Conservation (phyloP, 2,797 vertebrate species). For the Synanceia verrucosa region DNA sequence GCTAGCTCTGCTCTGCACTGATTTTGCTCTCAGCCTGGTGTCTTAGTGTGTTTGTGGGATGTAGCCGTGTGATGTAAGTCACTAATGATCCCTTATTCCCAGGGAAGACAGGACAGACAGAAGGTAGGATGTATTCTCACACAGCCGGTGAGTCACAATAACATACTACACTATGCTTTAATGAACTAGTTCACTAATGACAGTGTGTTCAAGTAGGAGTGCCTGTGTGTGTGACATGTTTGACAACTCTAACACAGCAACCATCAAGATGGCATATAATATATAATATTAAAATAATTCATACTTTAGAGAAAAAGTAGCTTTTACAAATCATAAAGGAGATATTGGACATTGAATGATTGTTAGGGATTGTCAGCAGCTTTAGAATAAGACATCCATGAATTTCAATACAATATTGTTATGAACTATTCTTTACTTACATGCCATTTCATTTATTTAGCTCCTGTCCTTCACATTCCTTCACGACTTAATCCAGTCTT, state of each 20-base stretch:
- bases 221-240: constrained; percentile 16
- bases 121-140: constrained; percentile 4
- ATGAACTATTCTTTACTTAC: constrained; percentile 31
- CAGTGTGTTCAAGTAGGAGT: neutral
- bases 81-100: constrained; percentile 36
- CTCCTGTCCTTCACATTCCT: neutral
- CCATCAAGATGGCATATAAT: neutral
- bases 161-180: neutral
- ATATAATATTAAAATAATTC: neutral
- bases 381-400: neutral
- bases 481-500: neutral
- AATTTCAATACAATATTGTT: neutral
- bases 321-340: neutral
- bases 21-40: neutral
- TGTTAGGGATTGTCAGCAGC: neutral
- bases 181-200: neutral
- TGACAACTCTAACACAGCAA: constrained; percentile 13
- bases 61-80: constrained; percentile 18
- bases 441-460: neutral
- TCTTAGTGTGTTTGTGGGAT: constrained; percentile 7
- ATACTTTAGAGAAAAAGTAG: neutral
- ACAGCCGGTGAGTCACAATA: neutral
- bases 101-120: neutral
- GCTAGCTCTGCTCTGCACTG: neutral
- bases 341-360: neutral